Evolutionary conservation across 2,888 invertebrate genomes (phyloP).

Genomic region (Andrena flavipes): DNA sequence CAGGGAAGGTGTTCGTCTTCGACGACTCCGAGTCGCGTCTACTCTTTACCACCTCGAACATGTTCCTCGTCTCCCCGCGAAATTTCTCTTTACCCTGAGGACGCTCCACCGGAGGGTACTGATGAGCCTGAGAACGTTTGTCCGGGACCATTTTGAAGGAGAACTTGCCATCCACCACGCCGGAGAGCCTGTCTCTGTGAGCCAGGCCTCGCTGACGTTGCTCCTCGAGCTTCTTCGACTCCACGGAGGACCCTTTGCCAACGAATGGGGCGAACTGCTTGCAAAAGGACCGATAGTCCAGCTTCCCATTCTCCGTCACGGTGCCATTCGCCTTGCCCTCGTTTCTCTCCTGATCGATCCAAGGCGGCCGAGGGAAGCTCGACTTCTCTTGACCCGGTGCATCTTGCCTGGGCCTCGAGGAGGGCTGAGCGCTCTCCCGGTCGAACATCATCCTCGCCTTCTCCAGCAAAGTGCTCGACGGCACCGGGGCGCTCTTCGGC

Average conservation of each 20-base stretch:
- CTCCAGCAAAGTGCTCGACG: conserved; percentile 51
- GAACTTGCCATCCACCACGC: conserved; percentile 63
- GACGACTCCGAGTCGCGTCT: neutral
- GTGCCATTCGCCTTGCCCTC: conserved; percentile 41
- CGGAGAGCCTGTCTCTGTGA: conserved; percentile 13
- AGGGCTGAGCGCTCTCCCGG: conserved; percentile 12
- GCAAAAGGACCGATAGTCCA: conserved; percentile 77
- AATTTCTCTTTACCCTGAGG: conserved; percentile 28
- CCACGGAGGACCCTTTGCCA: conserved; percentile 39
- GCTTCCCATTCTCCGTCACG: conserved; percentile 71
- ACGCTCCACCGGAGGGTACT: conserved; percentile 11
- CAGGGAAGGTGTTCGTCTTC: conserved; percentile 22
- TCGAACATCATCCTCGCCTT: conserved; percentile 60
- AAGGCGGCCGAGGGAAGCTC: conserved; percentile 59
- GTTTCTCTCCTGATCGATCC: conserved; percentile 63
- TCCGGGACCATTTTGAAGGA: conserved; percentile 61
- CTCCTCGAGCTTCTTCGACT: conserved; percentile 40
- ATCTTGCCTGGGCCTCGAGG: conserved; percentile 1
- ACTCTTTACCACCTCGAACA: conserved; percentile 9
- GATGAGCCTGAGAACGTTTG: conserved; percentile 25
- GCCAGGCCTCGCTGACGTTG: conserved; percentile 8
- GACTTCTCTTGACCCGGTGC: conserved; percentile 39
- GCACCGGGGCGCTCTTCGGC: conserved; percentile 32
- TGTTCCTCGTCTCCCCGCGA: neutral
- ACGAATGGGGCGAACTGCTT: conserved; percentile 76